Base-by-base conservation (phyloP, 1,140 invertebrate genomes). In the Cherax quadricarinatus region DNA sequence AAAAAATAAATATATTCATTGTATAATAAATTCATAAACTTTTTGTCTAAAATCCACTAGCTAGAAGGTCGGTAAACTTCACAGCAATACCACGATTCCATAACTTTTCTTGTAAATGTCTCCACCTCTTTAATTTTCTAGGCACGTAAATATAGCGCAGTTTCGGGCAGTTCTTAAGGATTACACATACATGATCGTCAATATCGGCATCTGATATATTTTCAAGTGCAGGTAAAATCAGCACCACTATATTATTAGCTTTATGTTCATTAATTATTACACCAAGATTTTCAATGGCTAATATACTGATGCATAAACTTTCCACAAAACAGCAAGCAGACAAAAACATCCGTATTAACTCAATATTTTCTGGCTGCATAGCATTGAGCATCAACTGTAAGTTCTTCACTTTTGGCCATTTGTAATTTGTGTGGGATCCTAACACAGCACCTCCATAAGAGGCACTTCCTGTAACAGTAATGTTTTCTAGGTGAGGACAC, bases 271-370 rank as follows among this genome's bases (percentile, higher is more conserved):
- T 70, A 49, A 91, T 41, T 24, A 91, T 91, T 14, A 57, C 78
- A 87, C 83, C 60, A 24, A 91, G 66, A 70, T 78, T 86, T 30
- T 82, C 79, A 51, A 91, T 49, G 41, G 84, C 53, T 66, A 80
- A 91, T 48, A 53, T 80, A 87, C 90, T 87, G 41, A 91, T 62
- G 53, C 90, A 86, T 53, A 91, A 86, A 86, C 79, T 91, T 66
- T 91, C 85, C 30, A 91, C 83, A 91, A 86, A 86, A 86, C 57
- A 86, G 75, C 75, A 86, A 18, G 90, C 83, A 30, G 90, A 91
- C 30, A 91, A 70, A 87, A 91, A 87, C 90, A 91, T 87, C 51
- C 80, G 84, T 53, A 91, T 91, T 53, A 91, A 80, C 30, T 91
- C 90, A 30, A 91, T 53, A 80, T 91, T 91, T 49, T 91, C 90